Base-by-base conservation (phyloP, 1,140 invertebrate genomes). In the Eurosta solidaginis region DNA sequence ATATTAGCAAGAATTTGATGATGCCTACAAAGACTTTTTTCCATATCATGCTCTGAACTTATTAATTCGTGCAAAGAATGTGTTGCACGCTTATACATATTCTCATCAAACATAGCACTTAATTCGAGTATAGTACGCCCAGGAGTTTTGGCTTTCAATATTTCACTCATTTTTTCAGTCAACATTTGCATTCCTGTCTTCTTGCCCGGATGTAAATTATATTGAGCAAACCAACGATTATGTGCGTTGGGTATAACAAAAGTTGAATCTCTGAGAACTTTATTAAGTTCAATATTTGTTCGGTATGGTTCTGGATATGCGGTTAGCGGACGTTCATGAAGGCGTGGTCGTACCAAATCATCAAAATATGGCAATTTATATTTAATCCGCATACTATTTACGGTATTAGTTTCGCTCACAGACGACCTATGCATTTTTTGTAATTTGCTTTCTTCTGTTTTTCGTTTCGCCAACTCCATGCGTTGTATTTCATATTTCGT, bases 171-270 rank as follows among this genome's bases (percentile, higher is more conserved):
- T 42, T 74, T 52, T 17, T 78, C 63, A 27, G 29, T 74, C 9
- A 78, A 22, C n/a, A 78, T 74, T 40, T 54, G 10, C 17, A 40
- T 22, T 14, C 50, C n/a, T n/a, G 63, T 74, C 27, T 29, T 25
- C 25, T 29, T 20, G 25, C 50, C 44, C 20, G 20, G 14, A 6
- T 68, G 59, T 12, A 68, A 29, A 12, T 78, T 33, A 74, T 78
- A 78, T 20, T 74, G 17, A 10, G 77, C 63, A 29, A 74, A 78
- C 77, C 77, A 78, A 14, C 77, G 77, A 42, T 74, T 78, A 7
- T 14, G 33, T 14, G 36, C 77, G 44, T 78, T 78, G 12, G 44
- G 63, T 27, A 50, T 45, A 1, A 74, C 40, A 33, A 42, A 74
- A 45, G 50, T 52, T 6, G 68, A 20, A 22, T 78, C 45, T 3